A percentile compares a stretch with the other conserved stretches of the same genome.
Evolutionary conservation across 2,113 vertebrate genomes (phyloP).

Genomic region (Spheniscus mendiculus): DNA sequence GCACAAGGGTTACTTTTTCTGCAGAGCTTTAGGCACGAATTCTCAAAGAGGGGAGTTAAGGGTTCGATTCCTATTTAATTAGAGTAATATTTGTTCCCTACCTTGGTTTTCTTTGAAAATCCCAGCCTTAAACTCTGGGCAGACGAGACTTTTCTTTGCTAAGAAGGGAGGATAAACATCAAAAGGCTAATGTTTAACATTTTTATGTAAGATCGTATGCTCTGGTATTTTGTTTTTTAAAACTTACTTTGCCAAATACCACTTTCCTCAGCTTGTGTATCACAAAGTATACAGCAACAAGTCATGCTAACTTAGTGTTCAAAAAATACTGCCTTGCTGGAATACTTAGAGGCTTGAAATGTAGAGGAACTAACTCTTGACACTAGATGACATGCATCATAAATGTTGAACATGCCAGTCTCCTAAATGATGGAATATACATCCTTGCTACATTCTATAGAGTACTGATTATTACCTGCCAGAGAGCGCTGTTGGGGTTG

Average conservation of each 20-base stretch:
- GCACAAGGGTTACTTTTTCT: constrained; percentile 25
- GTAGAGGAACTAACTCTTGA: not conserved
- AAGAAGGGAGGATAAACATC: constrained; percentile 31
- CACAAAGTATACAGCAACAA: not conserved
- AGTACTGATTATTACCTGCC: not conserved
- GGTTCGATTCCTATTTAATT: constrained; percentile 17
- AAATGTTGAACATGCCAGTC: not conserved
- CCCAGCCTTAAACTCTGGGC: not conserved
- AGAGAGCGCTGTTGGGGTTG: rapidly evolving
- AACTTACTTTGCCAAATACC: not conserved
- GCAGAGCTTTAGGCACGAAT: constrained; percentile 28
- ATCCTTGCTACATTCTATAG: not conserved
- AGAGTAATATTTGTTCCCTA: constrained; percentile 13
- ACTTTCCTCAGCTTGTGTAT: not conserved
- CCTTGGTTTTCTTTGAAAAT: constrained; percentile 17
- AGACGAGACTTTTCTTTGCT: not conserved
- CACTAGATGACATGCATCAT: not conserved
- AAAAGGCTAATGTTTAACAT: constrained; percentile 20
- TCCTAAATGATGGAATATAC: not conserved
- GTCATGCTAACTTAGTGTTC: not conserved
- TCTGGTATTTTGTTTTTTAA: not conserved
- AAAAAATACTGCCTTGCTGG: not conserved
- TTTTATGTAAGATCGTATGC: not conserved
- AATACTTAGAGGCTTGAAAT: not conserved
- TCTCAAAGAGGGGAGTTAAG: not conserved